Evolutionary conservation across 2,888 invertebrate genomes (phyloP).

Genomic region (Thelaira solivaga): DNA sequence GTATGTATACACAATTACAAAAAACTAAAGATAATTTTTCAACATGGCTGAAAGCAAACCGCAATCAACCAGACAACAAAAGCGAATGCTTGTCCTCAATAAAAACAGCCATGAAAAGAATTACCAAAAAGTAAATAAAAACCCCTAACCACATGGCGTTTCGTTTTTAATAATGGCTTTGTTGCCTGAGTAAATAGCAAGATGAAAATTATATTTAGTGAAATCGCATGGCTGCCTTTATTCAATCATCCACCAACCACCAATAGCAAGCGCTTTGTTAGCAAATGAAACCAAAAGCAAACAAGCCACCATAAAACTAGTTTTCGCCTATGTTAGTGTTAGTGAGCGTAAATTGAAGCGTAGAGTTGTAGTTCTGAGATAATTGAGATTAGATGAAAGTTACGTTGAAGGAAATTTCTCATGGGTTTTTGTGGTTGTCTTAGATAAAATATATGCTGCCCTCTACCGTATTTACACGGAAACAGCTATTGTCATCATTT

Average conservation of each 20-base stretch:
- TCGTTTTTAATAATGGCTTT: not conserved
- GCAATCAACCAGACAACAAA: not conserved
- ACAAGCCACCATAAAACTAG: slow-evolving; percentile 7
- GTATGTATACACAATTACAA: no score
- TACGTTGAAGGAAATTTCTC: slow-evolving; percentile 39
- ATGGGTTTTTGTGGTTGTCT: slow-evolving; percentile 26
- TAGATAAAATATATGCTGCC: slow-evolving; percentile 21
- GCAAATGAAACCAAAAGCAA: not conserved
- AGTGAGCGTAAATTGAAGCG: not conserved
- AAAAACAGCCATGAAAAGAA: not conserved
- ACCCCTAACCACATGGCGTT: not conserved
- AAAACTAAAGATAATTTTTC: slow-evolving; percentile 35
- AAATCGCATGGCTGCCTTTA: slow-evolving; percentile 58
- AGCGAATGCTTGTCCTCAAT: not conserved
- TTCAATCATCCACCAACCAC: slow-evolving; percentile 52
- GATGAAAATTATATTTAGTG: slow-evolving; percentile 1
- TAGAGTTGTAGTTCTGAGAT: not conserved
- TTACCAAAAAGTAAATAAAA: not conserved
- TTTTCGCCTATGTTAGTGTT: slow-evolving; percentile 2
- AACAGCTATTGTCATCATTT: not conserved
- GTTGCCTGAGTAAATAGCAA: not conserved
- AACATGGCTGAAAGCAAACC: slow-evolving; percentile 57
- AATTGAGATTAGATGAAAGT: slow-evolving; percentile 8
- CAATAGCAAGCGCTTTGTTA: slow-evolving; percentile 50
- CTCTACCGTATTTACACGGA: slow-evolving; percentile 58